Base-by-base conservation (phyloP, 2,113 vertebrate species). In the Channa maculata region DNA sequence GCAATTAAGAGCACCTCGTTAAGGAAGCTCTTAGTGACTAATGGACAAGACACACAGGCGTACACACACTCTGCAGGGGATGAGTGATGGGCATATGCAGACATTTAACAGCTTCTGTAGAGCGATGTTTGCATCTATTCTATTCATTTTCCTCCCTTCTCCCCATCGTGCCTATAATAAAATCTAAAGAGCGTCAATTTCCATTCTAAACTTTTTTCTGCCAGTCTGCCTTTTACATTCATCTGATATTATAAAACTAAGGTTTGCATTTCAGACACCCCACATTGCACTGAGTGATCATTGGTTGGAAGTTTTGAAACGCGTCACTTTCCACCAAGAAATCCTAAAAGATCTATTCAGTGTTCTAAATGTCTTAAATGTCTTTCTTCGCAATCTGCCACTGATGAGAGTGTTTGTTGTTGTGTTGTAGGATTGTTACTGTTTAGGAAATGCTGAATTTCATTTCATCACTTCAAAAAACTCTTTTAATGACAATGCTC, bases 1-100 rank as follows among this genome's bases (percentile, higher is more conserved):
- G 77, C 82, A 89, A 88, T 88, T 88, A 88, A 77, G 71, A 81
- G 63, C 74, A 77, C 68, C 64, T 88, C 24, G 15, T 85, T 83
- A 84, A 70, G 61, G 71, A 84, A 71, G 66, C 67, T 63, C 65
- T 84, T 69, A 64, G 57, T 85, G 77, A 84, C 54, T 82, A 83
- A 89, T 84, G 74, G 67, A 63, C 6, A 36, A 80, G 51, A 70
- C 73, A 52, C 63, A 69, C 65, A 64, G 8, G 8, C 49, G 4
- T 24, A 63, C 50, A 65, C 41, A 68, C 58, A 76, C 80, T 67
- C 85, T 12, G 7, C 57, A 65, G 80, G 79, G 71, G 72, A 72
- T 55, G 78, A 71, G 59, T 73, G 65, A 84, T 85, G 54, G 75
- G 44, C 48, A 83, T 14, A 80, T 63, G 63, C 44, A 64, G 50